Conservation (phyloP, 2,888 invertebrate genomes). For the Camponotus fellah region DNA sequence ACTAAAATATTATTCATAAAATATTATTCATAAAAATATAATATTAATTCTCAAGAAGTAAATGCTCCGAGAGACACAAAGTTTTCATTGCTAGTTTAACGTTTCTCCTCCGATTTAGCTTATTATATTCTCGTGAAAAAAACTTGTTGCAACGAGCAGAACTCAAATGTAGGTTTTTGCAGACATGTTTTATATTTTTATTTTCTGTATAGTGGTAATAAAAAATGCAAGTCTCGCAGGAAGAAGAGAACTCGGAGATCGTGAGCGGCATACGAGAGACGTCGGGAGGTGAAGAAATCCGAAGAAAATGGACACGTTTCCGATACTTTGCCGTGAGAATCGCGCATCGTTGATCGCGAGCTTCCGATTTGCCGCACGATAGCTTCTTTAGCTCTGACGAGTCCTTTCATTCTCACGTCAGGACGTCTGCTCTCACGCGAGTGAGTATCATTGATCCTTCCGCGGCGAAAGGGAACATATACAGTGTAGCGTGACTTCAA, state of each 20-base stretch:
- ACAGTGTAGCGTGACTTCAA: slow-evolving; percentile 52
- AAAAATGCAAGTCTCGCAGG: slow-evolving; percentile 39
- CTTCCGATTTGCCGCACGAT: slow-evolving; percentile 56
- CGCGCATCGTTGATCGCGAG: slow-evolving; percentile 65
- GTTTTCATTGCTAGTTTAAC: not conserved
- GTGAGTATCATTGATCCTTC: slow-evolving; percentile 48
- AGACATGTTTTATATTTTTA: slow-evolving; percentile 3
- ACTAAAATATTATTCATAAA: not conserved
- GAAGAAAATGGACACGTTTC: slow-evolving; percentile 54
- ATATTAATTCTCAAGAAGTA: not conserved
- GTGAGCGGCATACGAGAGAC: slow-evolving; percentile 34
- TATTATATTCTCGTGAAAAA: not conserved
- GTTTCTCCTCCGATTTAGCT: not conserved
- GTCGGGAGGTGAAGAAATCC: slow-evolving; percentile 21
- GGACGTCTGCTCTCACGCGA: slow-evolving; percentile 47
- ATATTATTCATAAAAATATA: not conserved
- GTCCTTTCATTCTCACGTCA: slow-evolving; percentile 53
- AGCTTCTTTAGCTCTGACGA: slow-evolving; percentile 52
- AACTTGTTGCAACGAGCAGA: not conserved
- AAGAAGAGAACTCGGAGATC: slow-evolving; percentile 22
- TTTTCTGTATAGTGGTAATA: slow-evolving; percentile 21
- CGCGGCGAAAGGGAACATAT: slow-evolving; percentile 35
- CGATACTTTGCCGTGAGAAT: slow-evolving; percentile 49
- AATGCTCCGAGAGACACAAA: not conserved
- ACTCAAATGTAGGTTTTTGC: slow-evolving; percentile 1